Evolutionary conservation across 2,888 invertebrate genomes (phyloP).

Genomic region (Trissolcus brochymenae): DNA sequence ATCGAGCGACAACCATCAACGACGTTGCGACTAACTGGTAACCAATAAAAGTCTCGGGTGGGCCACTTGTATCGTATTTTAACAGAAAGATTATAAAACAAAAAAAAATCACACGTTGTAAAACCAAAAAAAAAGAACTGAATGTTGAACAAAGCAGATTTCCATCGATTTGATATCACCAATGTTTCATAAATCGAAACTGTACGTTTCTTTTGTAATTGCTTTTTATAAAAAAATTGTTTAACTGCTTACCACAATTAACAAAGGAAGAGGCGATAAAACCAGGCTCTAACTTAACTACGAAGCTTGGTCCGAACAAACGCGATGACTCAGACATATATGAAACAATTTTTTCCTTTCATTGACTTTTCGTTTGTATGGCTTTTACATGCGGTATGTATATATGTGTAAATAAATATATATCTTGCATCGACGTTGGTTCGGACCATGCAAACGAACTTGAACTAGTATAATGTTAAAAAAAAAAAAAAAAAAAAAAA

Average conservation of each 20-base stretch:
- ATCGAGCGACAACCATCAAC: conserved; percentile 50
- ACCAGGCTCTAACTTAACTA: conserved; percentile 14
- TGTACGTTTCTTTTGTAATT: conserved; percentile 34
- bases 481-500: too few relatives aligned
- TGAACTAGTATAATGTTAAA: conserved; percentile 6
- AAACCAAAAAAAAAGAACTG: not conserved
- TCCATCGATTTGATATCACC: conserved; percentile 33
- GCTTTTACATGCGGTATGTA: conserved; percentile 61
- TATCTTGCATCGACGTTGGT: conserved; percentile 61
- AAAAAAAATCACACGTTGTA: not conserved
- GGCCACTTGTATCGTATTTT: conserved; percentile 25
- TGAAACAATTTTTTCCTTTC: conserved; percentile 43
- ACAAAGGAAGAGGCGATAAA: conserved; percentile 19
- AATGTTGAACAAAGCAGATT: conserved; percentile 19
- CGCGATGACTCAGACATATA: conserved; percentile 62
- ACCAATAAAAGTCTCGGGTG: not conserved
- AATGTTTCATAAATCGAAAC: conserved; percentile 22
- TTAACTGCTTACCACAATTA: conserved; percentile 33
- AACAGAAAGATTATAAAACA: conserved; percentile 18
- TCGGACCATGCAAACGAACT: conserved; percentile 32
- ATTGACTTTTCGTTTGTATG: conserved; percentile 52
- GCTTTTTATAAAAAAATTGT: conserved; percentile 35
- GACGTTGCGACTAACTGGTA: conserved; percentile 46
- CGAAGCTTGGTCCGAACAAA: conserved; percentile 38
- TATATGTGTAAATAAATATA: conserved; percentile 62